These are phyloP conservation scores for Acanthosepion pharaonis DNA, from an alignment of 2,888 invertebrate species.

Conservation along the genomic window DNA sequence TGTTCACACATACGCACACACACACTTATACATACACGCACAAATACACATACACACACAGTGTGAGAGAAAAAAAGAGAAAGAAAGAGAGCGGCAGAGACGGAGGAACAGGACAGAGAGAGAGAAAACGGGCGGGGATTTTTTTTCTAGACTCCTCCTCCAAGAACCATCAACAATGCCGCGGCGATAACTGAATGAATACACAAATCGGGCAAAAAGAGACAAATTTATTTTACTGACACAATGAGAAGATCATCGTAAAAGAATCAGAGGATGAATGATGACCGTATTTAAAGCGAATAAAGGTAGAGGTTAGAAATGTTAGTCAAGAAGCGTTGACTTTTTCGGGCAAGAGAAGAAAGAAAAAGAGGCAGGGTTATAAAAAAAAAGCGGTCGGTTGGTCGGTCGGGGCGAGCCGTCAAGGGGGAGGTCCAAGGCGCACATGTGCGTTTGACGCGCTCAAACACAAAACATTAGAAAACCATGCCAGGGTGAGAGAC, in stretches of 20 bases:
- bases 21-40: not conserved
- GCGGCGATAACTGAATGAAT: not conserved
- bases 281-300: not conserved
- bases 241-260: not conserved
- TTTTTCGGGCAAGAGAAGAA: not conserved
- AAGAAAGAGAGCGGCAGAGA: not conserved
- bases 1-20: not conserved
- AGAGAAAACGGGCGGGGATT: constrained; percentile 44
- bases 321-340: not conserved
- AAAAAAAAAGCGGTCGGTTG: not conserved
- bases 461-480: constrained; percentile 8
- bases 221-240: not conserved
- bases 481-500: not conserved
- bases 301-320: not conserved
- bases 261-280: not conserved
- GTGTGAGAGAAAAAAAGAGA: not conserved
- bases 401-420: constrained; percentile 3
- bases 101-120: not conserved
- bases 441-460: constrained; percentile 33
- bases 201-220: not conserved
- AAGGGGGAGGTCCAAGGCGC: constrained; percentile 33
- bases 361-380: not conserved
- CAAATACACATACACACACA: not conserved
- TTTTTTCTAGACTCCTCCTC: constrained; percentile 47
- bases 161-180: constrained; percentile 20